Evolutionary conservation across 2,797 vertebrate genomes (phyloP).

Genomic region (Pipistrellus nathusii): DNA sequence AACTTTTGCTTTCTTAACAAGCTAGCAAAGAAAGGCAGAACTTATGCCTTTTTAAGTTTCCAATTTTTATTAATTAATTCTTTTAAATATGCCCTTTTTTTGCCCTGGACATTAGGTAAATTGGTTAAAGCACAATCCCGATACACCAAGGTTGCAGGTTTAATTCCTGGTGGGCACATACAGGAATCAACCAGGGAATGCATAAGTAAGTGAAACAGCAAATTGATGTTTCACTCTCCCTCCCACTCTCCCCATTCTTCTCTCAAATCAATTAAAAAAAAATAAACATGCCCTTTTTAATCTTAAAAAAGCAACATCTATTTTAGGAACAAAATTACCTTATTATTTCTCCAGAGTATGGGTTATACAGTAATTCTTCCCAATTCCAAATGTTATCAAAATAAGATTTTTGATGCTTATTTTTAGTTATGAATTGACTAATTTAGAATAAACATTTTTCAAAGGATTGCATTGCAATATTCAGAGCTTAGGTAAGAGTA

Average conservation of each 20-base stretch:
- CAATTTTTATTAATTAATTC: background rate
- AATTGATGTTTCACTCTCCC: background rate
- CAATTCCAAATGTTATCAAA: slow-evolving; percentile 10
- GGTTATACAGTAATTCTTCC: slow-evolving; percentile 37
- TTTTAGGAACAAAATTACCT: slow-evolving; percentile 22
- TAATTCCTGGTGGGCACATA: background rate
- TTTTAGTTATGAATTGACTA: background rate
- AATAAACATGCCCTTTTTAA: background rate
- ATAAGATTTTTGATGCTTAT: background rate
- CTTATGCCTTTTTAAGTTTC: slow-evolving; percentile 31
- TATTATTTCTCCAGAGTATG: background rate
- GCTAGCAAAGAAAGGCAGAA: background rate
- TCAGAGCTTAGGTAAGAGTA: background rate
- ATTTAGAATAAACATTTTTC: slow-evolving; percentile 26
- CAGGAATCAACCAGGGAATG: background rate
- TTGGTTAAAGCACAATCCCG: background rate
- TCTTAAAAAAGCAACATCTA: background rate
- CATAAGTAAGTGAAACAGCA: background rate
- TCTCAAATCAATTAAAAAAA: background rate
- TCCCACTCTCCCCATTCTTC: background rate
- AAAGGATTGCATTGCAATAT: background rate
- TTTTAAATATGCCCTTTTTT: slow-evolving; percentile 29
- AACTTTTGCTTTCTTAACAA: slow-evolving; percentile 35
- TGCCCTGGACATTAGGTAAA: background rate
- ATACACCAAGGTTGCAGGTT: background rate